Conservation (phyloP, 2,113 vertebrate species). For the Aepyceros melampus region DNA sequence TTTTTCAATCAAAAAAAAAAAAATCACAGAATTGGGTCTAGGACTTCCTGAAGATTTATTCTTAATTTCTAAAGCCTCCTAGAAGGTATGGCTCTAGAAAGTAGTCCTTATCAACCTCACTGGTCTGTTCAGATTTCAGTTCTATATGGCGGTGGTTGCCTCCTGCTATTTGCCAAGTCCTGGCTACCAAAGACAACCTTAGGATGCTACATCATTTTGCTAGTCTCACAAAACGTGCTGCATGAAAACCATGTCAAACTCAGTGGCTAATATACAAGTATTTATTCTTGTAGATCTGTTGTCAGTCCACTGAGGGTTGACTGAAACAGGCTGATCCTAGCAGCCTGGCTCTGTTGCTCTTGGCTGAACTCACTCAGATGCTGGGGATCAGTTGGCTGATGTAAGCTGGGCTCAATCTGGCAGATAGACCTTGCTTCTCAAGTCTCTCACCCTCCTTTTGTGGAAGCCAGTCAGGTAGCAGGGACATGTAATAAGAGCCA, state of each 20-base stretch:
- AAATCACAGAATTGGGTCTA: not conserved
- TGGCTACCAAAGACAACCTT: not conserved
- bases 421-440: not conserved
- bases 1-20: not conserved
- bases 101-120: not conserved
- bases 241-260: not conserved
- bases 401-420: not conserved
- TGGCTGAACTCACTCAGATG: not conserved
- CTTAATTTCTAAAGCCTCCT: not conserved
- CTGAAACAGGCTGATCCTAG: not conserved
- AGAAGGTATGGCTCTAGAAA: not conserved
- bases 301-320: not conserved
- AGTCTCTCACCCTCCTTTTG: not conserved
- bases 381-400: not conserved
- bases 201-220: not conserved
- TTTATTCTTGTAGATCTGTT: not conserved
- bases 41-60: not conserved
- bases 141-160: not conserved
- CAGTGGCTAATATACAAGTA: not conserved
- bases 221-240: not conserved
- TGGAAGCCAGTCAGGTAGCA: not conserved
- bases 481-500: not conserved
- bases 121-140: not conserved
- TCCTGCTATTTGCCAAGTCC: not conserved
- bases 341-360: not conserved